Conservation (phyloP, 2,797 vertebrate species). For the Coregonus suidteri region DNA sequence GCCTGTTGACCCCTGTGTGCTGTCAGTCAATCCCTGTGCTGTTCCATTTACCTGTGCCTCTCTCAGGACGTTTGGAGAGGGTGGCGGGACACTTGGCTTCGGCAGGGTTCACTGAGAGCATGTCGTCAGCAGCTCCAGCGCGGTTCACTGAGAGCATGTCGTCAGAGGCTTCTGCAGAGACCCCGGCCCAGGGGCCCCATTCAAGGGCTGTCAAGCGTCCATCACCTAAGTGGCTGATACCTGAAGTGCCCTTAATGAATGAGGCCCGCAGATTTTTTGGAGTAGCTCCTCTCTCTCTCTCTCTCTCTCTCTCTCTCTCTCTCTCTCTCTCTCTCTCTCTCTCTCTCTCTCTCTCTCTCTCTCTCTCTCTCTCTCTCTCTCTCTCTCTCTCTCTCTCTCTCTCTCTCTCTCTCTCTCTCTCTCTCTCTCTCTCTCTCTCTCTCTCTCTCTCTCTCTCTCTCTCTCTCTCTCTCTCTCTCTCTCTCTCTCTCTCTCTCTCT, state of each 20-base stretch:
- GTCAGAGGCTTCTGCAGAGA: background rate
- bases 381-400: too few relatives aligned
- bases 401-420: too few relatives aligned
- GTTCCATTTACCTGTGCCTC: background rate
- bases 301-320: background rate
- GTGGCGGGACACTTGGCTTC: background rate
- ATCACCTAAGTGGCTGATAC: constrained; percentile 17
- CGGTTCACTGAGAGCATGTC: background rate
- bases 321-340: too few relatives aligned
- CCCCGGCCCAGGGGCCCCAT: background rate
- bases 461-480: too few relatives aligned
- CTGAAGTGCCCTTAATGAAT: constrained; percentile 21
- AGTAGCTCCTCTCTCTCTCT: background rate
- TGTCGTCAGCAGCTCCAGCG: background rate
- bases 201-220: constrained; percentile 21
- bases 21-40: background rate
- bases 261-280: constrained; percentile 13
- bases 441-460: too few relatives aligned
- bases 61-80: background rate
- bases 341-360: too few relatives aligned
- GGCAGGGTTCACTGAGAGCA: background rate
- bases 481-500: too few relatives aligned
- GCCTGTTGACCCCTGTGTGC: background rate
- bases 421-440: too few relatives aligned
- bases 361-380: too few relatives aligned